phyloP scores from a whole-genome alignment of 2,888 invertebrate genomes.

The Epinotia demarniana region DNA sequence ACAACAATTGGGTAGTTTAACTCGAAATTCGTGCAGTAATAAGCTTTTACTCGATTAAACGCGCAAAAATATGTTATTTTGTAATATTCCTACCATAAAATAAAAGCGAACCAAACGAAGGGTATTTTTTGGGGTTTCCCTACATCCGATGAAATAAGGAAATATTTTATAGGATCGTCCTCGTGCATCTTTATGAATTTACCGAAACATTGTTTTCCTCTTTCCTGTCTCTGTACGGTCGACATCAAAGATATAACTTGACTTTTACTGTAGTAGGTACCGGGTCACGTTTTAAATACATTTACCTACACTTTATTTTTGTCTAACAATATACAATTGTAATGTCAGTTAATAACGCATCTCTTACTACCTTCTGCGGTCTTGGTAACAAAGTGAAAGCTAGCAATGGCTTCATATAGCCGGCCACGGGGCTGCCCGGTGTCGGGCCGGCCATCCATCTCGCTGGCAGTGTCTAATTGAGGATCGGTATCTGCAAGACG shows the following conservation, averaged over 20 bases:
- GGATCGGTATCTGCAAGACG: slow-evolving; percentile 51
- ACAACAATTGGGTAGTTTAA: slow-evolving; percentile 17
- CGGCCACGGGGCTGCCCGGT: not conserved
- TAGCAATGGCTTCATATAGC: not conserved
- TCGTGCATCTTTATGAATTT: not conserved
- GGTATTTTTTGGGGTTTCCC: not conserved
- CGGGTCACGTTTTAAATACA: too few species aligned
- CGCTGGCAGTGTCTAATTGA: slow-evolving; percentile 48
- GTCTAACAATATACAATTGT: too few species aligned
- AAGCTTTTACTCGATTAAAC: not conserved
- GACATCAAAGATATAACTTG: too few species aligned
- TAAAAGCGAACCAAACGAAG: not conserved
- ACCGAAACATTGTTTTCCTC: not conserved
- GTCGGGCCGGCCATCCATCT: slow-evolving; percentile 49
- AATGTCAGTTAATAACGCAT: not conserved
- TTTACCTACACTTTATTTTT: too few species aligned
- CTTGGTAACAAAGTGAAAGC: slow-evolving; percentile 3
- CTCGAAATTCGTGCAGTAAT: not conserved
- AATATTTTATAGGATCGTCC: not conserved
- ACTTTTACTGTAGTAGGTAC: too few species aligned
- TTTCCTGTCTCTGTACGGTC: too few species aligned
- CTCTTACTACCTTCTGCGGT: not conserved
- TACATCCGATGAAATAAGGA: not conserved
- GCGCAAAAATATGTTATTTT: not conserved
- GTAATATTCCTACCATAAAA: too few species aligned